Percentiles rank a stretch among this genome's conserved stretches.
Conservation (phyloP, 2,113 vertebrate species). For the Hystrix cristata region DNA sequence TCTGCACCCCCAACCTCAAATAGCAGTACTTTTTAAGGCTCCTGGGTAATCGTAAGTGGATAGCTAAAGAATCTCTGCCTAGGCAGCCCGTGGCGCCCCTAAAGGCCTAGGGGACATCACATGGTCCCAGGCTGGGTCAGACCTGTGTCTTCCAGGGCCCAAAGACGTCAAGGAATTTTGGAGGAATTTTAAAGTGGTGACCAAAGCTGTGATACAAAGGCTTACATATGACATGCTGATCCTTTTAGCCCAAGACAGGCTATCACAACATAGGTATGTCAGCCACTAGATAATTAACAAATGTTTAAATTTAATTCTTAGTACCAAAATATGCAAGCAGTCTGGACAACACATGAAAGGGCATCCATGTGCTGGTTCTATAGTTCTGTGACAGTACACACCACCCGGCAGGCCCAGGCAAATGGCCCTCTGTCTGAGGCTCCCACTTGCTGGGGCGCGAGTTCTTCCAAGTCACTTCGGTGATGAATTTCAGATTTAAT, state of each 20-base stretch:
- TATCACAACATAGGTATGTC: background rate
- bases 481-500: conserved; percentile 42
- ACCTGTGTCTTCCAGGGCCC: background rate
- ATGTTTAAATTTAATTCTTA: background rate
- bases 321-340: background rate
- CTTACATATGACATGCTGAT: background rate
- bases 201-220: background rate
- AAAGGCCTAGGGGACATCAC: background rate
- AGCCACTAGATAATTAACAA: background rate
- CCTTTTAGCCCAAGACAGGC: conserved; percentile 23
- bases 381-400: background rate
- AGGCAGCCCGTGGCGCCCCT: background rate
- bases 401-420: background rate
- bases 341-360: background rate
- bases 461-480: background rate
- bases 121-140: background rate
- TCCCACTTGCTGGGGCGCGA: background rate
- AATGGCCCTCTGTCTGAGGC: background rate
- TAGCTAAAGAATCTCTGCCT: background rate
- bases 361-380: background rate
- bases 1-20: background rate
- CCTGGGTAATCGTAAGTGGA: background rate
- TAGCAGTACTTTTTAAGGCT: background rate
- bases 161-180: background rate
- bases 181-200: background rate